Evolutionary conservation across 2,113 vertebrate genomes (phyloP), one percentile per base, ranked within the genome.

Genomic region (Rhinolophus sinicus): DNA sequence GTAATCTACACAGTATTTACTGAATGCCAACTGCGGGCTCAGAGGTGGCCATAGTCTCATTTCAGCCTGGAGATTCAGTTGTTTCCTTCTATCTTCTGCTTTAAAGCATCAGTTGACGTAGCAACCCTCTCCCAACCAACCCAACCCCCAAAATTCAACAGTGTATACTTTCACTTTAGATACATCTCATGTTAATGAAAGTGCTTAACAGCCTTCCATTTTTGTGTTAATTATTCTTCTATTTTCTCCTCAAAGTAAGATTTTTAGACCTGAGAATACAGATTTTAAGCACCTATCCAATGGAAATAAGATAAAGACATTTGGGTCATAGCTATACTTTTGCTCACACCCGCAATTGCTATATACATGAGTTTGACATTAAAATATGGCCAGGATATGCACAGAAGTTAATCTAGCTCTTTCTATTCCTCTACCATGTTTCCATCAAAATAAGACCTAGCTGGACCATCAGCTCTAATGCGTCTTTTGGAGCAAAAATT

Each of bases 1-100:
- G 35, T n/a, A 19, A 30, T 33, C 67, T 64, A 24, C 52, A 50
- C 0, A 52, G 18, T 19, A 35, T 35, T 58, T 73, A 44, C 16
- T 60, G 47, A 88, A 54, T 35, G 47, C 38, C 65, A 52, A 50
- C 38, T 5, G 6, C 72, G 47, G 90, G 52, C 64, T 80, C 21
- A 52, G 54, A 0, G 0, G 38, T 14, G 0, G 24, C 47, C 3
- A 16, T 2, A 10, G n/a, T 73, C 65, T 81, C 24, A 28, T 2
- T 70, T 56, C 18, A 56, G 24, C 44, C 54, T 72, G 64, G 24
- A 47, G 19, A 54, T 76, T 72, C 40, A 54, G 69, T 72, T 28
- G 50, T 52, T 54, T 35, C n/a, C 73, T 52, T 69, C 60, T 33
- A 13, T 21, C 8, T 47, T 82, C 60, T 38, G 35, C 40, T 64